These are phyloP conservation scores for Nicator chloris DNA, from an alignment of 2,113 vertebrate species.

Conservation along the genomic window DNA sequence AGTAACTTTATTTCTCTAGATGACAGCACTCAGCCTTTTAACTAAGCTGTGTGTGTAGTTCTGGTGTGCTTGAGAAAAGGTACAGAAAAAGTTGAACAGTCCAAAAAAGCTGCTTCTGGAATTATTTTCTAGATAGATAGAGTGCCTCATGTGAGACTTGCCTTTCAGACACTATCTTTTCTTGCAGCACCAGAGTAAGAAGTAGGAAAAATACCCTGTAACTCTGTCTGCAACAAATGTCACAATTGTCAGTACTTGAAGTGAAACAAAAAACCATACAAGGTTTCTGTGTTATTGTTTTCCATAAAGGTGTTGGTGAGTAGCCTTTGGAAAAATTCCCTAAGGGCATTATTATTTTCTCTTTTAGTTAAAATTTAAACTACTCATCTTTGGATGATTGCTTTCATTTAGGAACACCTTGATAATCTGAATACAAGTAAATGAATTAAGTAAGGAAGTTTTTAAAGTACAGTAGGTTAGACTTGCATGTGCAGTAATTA, in stretches of 20 bases:
- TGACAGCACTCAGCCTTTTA: neutral
- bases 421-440: neutral
- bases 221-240: neutral
- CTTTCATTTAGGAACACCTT: neutral
- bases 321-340: neutral
- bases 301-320: neutral
- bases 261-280: neutral
- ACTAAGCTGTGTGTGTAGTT: neutral
- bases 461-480: neutral
- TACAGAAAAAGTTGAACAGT: neutral
- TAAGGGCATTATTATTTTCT: neutral
- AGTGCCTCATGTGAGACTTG: neutral
- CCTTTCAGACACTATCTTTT: neutral
- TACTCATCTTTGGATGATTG: neutral
- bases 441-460: neutral
- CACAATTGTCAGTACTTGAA: neutral
- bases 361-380: neutral
- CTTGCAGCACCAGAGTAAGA: neutral
- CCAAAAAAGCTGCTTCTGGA: neutral
- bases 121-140: neutral
- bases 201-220: neutral
- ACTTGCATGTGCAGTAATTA: neutral
- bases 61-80: neutral
- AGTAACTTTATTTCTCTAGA: neutral
- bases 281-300: neutral